Evolutionary conservation across 2,113 vertebrate genomes (phyloP).

Genomic region (Anoplopoma fimbria): DNA sequence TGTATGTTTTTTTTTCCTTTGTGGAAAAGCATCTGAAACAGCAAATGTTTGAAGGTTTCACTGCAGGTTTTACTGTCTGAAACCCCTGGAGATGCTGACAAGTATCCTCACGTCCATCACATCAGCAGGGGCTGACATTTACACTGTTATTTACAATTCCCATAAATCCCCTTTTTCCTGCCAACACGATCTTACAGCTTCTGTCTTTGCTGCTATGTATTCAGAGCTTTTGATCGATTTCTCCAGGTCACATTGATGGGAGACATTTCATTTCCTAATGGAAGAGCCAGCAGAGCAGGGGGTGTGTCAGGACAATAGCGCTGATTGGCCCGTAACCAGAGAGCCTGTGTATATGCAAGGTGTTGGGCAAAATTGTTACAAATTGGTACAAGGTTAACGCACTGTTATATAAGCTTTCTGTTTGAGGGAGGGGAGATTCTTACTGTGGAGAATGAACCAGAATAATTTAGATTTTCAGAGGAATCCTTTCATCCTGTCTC

Average conservation of each 20-base stretch:
- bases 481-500: background rate
- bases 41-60: background rate
- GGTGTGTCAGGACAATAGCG: conserved; percentile 5
- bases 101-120: background rate
- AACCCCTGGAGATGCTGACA: background rate
- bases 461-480: background rate
- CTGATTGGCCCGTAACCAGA: conserved; percentile 14
- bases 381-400: conserved; percentile 20
- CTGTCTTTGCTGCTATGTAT: conserved; percentile 40
- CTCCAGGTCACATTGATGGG: conserved; percentile 60
- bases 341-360: background rate
- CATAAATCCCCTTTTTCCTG: background rate
- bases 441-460: background rate
- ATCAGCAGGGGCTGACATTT: conserved; percentile 14
- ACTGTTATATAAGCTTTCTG: conserved; percentile 28
- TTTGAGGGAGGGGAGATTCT: background rate
- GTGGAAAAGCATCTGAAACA: conserved; percentile 1
- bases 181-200: conserved; percentile 6
- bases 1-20: background rate
- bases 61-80: background rate
- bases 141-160: conserved; percentile 35
- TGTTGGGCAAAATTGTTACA: background rate
- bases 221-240: conserved; percentile 62
- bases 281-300: conserved; percentile 42
- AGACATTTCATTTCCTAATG: conserved; percentile 82